phyloP scores from a whole-genome alignment of 2,888 invertebrate genomes.

The Fragum whitleyi region DNA sequence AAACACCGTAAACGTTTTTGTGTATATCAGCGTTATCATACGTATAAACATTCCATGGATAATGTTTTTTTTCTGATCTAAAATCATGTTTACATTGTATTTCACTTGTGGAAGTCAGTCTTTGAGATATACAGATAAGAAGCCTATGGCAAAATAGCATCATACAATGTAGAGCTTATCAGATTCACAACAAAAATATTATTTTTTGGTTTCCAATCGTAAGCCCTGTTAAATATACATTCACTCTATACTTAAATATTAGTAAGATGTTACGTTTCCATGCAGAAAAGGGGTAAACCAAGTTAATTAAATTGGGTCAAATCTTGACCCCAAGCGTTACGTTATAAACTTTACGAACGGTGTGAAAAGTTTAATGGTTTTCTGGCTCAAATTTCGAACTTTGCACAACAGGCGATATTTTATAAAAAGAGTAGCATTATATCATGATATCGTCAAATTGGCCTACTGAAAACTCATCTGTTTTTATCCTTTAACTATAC shows the following conservation, averaged over 20 bases:
- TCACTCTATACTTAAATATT: too few relatives aligned
- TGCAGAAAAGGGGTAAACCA: neutral
- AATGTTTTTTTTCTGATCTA: slow-evolving; percentile 19
- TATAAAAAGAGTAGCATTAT: too few relatives aligned
- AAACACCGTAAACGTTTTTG: neutral
- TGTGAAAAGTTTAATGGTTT: slow-evolving; percentile 10
- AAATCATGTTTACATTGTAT: slow-evolving; percentile 26
- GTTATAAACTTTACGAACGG: slow-evolving; percentile 3
- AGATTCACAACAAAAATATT: too few relatives aligned
- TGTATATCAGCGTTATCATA: slow-evolving; percentile 6
- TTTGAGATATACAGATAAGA: neutral
- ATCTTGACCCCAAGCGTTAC: slow-evolving; percentile 1
- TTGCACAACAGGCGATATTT: too few relatives aligned
- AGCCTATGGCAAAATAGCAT: neutral
- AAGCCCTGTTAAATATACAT: too few relatives aligned
- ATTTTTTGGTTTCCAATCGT: too few relatives aligned
- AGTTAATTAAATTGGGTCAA: neutral
- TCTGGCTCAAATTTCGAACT: neutral
- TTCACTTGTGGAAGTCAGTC: slow-evolving; percentile 9
- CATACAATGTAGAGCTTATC: too few relatives aligned
- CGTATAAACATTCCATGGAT: slow-evolving; percentile 15
- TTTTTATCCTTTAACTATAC: too few relatives aligned
- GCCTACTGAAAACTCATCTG: too few relatives aligned
- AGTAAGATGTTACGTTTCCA: too few relatives aligned
- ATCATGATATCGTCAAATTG: too few relatives aligned